Base-by-base conservation (phyloP, 2,888 invertebrate species). In the Cactoblastis cactorum region DNA sequence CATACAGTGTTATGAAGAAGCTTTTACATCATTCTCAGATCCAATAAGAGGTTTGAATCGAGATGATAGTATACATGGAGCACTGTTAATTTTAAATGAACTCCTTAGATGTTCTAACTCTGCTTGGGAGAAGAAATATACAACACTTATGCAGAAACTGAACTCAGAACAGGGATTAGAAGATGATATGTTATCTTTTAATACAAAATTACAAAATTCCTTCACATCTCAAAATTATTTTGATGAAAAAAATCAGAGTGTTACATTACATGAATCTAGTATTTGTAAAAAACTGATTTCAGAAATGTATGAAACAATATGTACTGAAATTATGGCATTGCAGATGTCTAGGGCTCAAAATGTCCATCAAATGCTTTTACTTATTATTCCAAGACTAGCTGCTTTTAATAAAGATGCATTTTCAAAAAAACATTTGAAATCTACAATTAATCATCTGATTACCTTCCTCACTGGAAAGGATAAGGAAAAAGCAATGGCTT, bases 1-100 rank as follows among this genome's bases (percentile, higher is more conserved):
- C 75, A 95, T 95, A 59, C 95, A 96, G 65, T 98, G 97, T 70
- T 98, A 95, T 74, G 95, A 97, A 53, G 97, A 98, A 80, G 95
- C 97, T 0, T 92, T 93, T 57, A 91, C 91, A 52, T 94, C 96
- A 39, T 95, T 96, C 66, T 93, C 94, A 60, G 94, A 95, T 53
- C 60, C 69, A 5, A 62, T 67, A 1, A 72, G 94, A 73, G 94
- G 94, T 55, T 92, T 95, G 45, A 94, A 93, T 15, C 92, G 94
- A 57, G 98, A 99, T 73, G 98, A 98, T 73, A 93, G 96, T 77
- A 94, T 96, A 24, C 98, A 99, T 74, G 98, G 98, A 18, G 96
- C 96, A 1, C 88, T 99, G 8, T 90, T 99, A 43, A 95, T 98
- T 45, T 90, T 98, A 18, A 98, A 99, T 83, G 99, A 99, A 83